Conservation (phyloP, 2,888 invertebrate genomes). For the Biston betularia region DNA sequence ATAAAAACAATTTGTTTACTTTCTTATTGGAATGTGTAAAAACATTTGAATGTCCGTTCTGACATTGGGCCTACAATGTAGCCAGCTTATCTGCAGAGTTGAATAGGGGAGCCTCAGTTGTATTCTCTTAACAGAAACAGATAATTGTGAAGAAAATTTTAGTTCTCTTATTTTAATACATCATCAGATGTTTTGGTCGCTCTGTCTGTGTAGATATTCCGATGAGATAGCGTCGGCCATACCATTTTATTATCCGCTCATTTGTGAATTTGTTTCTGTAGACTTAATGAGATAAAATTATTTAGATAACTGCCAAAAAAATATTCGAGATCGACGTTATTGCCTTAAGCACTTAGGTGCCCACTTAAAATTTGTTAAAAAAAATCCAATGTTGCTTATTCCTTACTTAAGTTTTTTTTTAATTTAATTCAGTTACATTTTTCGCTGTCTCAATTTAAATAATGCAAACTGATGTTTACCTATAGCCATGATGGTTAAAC, state of each 20-base stretch:
- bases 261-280: slow-evolving; percentile 15
- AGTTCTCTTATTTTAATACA: background rate
- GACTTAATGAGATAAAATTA: slow-evolving; percentile 21
- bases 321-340: background rate
- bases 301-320: slow-evolving; percentile 11
- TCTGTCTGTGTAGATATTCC: slow-evolving; percentile 7
- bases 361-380: background rate
- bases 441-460: no score
- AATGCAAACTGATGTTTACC: no score
- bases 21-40: slow-evolving; percentile 28
- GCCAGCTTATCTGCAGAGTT: background rate
- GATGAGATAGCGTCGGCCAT: slow-evolving; percentile 18
- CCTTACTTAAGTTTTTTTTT: no score
- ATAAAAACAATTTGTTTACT: slow-evolving; percentile 23
- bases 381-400: background rate
- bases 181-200: background rate
- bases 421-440: no score
- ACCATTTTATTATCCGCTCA: slow-evolving; percentile 19
- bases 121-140: background rate
- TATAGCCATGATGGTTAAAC: no score
- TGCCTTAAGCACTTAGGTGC: background rate
- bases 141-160: background rate
- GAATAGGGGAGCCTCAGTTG: background rate
- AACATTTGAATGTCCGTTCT: slow-evolving; percentile 9
- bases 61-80: slow-evolving; percentile 2